Conservation (phyloP, 2,113 vertebrate genomes). For the Oreochromis niloticus region DNA sequence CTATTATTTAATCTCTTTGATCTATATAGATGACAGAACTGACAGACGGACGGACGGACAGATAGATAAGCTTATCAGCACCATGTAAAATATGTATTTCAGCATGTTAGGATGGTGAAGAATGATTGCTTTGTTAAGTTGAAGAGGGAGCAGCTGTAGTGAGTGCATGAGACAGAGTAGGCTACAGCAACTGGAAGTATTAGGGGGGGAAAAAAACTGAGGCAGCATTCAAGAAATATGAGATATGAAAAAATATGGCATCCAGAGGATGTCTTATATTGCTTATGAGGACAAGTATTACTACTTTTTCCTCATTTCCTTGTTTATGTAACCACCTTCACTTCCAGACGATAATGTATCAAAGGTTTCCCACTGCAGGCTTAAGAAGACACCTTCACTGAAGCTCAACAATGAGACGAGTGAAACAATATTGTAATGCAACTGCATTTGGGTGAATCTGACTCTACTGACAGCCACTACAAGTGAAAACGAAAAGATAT, state of each 20-base stretch:
- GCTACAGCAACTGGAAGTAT: not conserved
- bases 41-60: accelerated
- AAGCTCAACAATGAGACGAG: not conserved
- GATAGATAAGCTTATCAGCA: not conserved
- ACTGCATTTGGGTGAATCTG: not conserved
- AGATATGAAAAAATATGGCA: not conserved
- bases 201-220: not conserved
- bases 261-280: not conserved
- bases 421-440: not conserved
- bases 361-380: not conserved
- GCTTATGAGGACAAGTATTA: not conserved
- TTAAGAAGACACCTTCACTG: not conserved
- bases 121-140: not conserved
- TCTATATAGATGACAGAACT: not conserved
- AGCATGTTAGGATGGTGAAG: not conserved
- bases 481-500: not conserved
- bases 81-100: not conserved
- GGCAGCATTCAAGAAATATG: not conserved
- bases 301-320: not conserved
- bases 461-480: not conserved
- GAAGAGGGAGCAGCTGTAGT: not conserved
- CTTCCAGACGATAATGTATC: not conserved
- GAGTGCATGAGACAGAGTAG: not conserved
- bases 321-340: not conserved
- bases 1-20: not conserved